Base-by-base conservation (phyloP, 2,113 vertebrate genomes). In the Zapornia atra region DNA sequence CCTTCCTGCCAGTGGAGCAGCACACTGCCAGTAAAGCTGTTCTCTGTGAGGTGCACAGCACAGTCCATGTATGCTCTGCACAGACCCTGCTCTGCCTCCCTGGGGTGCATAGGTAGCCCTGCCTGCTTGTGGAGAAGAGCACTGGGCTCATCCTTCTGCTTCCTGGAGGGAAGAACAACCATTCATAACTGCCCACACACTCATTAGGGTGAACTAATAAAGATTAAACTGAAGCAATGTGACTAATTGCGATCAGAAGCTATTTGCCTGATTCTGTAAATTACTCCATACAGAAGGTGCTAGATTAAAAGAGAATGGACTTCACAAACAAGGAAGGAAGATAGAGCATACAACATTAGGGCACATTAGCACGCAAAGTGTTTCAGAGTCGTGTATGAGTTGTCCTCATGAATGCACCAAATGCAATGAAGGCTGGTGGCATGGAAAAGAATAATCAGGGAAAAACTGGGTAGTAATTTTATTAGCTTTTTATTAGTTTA, bases 251-350 rank as follows among this genome's bases (percentile, higher is more conserved):
- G 65, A n/a, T 82, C 66, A 82, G 38, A 50, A 82, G 31, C 44
- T 69, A 82, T 89, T 84, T 89, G 61, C 86, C 24, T 89, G 65
- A 75, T 92, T 89, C 40, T 76, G 51, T 77, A 81, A 90, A 95
- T 92, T 80, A 44, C 24, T 95, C 2, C 15, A 50, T 76, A 79
- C 57, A 83, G 76, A 80, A 80, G 75, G 54, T 69, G 57, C 53
- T 70, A 72, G 57, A 79, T 85, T 79, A 50, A 76, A 82, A 82
- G 50, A 68, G 25, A 83, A 77, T 53, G 33, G 64, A 25, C 46
- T 93, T 75, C 82, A 38, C 29, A 76, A 82, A 92, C 29, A 89
- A 72, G 22, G 11, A 21, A 66, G 64, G 59, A 91, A 73, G 63
- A 25, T 15, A 38, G 40, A 69, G 24, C n/a, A 7, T 22, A 51